Conservation (phyloP, 2,888 invertebrate genomes). For the Lobophora halterata region DNA sequence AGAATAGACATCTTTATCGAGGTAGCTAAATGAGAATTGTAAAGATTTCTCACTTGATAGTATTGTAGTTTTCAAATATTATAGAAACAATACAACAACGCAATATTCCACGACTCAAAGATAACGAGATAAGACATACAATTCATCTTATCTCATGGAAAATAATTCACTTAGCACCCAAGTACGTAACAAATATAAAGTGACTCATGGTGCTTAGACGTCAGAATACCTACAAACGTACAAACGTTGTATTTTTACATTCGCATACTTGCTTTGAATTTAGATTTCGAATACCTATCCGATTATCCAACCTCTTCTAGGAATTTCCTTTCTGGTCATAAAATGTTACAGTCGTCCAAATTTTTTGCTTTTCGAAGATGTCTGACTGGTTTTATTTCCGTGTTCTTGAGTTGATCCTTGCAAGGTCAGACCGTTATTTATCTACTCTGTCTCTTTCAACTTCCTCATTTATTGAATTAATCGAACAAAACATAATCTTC, state of each 20-base stretch:
- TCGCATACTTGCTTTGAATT: conserved; percentile 26
- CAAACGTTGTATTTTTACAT: conserved; percentile 31
- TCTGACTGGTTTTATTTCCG: conserved; percentile 23
- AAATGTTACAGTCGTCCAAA: conserved; percentile 14
- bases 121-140: conserved; percentile 25
- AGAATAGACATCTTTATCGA: conserved; percentile 22
- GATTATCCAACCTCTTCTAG: conserved; percentile 35
- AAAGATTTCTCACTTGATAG: conserved; percentile 30
- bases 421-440: conserved; percentile 30
- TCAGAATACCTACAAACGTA: conserved; percentile 34
- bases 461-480: conserved; percentile 28
- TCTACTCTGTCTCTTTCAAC: conserved; percentile 22
- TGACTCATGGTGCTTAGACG: conserved; percentile 44
- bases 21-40: conserved; percentile 18
- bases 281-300: conserved; percentile 43
- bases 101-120: conserved; percentile 20
- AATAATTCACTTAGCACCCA: conserved; percentile 20
- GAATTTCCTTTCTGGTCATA: conserved; percentile 28
- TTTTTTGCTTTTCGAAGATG: conserved; percentile 14
- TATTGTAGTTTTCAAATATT: conserved; percentile 14
- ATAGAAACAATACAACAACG: conserved; percentile 27
- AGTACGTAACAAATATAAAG: conserved; percentile 24
- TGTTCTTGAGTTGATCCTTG: conserved; percentile 19
- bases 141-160: conserved; percentile 31
- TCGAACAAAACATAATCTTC: conserved; percentile 7